phyloP scores from a whole-genome alignment of 1,140 invertebrate species.

The Hirudo medicinalis region DNA sequence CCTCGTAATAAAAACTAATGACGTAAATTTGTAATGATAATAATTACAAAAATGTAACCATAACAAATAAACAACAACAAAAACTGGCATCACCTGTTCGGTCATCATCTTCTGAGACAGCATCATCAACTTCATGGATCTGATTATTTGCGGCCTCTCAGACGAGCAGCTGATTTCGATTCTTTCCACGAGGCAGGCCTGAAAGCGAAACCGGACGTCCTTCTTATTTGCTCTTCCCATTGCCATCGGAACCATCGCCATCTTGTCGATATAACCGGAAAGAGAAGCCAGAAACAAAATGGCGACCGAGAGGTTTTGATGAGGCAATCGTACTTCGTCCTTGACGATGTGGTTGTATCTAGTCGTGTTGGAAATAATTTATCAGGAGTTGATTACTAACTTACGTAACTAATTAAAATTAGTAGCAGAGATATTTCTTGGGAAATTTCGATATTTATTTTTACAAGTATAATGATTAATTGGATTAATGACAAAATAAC shows the following conservation, averaged over 20 bases:
- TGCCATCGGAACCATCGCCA: slow-evolving; percentile 55
- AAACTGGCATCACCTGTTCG: no score
- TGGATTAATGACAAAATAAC: no score
- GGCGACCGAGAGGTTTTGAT: slow-evolving; percentile 48
- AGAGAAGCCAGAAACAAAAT: slow-evolving; percentile 66
- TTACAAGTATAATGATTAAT: no score
- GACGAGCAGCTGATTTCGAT: not conserved
- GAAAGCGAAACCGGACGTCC: not conserved
- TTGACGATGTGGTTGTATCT: slow-evolving; percentile 64
- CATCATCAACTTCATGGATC: slow-evolving; percentile 49
- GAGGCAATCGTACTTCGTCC: slow-evolving; percentile 54
- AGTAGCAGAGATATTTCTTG: no score
- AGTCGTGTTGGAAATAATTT: not conserved
- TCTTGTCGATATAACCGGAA: slow-evolving; percentile 62
- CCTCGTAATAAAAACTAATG: not conserved
- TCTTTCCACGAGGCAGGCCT: not conserved
- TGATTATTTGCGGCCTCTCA: slow-evolving; percentile 44
- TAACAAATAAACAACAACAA: slow-evolving; percentile 62
- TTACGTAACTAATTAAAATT: no score
- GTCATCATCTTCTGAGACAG: no score
- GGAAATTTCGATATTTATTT: no score
- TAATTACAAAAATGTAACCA: slow-evolving; percentile 27
- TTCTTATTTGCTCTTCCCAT: slow-evolving; percentile 30
- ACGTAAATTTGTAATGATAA: not conserved
- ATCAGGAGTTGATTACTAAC: not conserved